Evolutionary conservation across 2,888 invertebrate genomes (phyloP), one percentile per base, ranked within the genome.

Genomic region (Acanthosepion pharaonis): DNA sequence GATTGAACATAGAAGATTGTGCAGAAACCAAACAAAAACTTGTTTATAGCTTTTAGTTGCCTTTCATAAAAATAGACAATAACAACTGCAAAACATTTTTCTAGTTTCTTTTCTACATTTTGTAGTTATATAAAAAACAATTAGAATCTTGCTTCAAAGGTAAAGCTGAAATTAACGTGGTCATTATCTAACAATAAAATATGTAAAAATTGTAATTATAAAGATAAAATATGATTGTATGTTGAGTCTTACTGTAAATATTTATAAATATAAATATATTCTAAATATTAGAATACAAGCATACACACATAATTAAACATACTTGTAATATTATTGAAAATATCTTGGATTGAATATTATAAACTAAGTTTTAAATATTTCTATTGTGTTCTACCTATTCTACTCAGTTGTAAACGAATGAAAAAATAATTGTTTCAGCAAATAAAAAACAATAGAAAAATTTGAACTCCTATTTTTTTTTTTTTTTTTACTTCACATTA

Each of bases 1-100:
- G 93, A 93, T 93, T 93, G 93, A 93, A 93, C 93, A 93, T 93
- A 53, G 93, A 93, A 93, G 53, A 93, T 93, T 53, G n/a, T 53
- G n/a, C 49, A 93, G 93, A 93, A 53, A 93, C 93, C 93, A 93
- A 93, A 78, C n/a, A 78, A n/a, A 78, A 15, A 78, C 15, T n/a
- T 33, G 78, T 78, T 78, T 11, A 78, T 78, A 78, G 78, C 78
- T 78, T 78, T 78, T 78, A 78, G 78, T 78, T 78, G 78, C 78
- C n/a, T 78, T 78, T 78, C 78, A 78, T 15, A 78, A 78, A 78
- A 78, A 78, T n/a, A 78, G 78, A 78, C 78, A 78, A 78, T n/a
- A 78, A 78, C 78, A 78, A 78, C n/a, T 78, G 78, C 78, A n/a
- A n/a, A 59, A 59, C 23, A 59, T 59, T 59, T 59, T 59, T 59